Evolutionary conservation across 2,797 vertebrate genomes (phyloP).

Genomic region (Enteromius viviparus): DNA sequence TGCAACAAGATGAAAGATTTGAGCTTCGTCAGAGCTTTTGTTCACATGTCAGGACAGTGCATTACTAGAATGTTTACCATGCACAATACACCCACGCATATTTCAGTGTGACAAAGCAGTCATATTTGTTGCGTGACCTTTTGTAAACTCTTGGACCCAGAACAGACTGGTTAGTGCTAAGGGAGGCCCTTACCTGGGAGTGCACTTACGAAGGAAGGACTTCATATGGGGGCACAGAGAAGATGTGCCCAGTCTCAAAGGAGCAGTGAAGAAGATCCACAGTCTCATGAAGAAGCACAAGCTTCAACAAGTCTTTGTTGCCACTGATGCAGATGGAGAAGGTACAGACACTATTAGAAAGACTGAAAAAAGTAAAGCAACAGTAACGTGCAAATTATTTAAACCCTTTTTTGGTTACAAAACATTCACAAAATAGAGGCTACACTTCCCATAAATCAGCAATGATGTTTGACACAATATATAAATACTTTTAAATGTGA

Average conservation of each 20-base stretch:
- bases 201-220: constrained; percentile 92
- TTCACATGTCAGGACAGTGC: neutral
- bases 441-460: neutral
- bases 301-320: constrained; percentile 87
- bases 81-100: neutral
- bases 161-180: constrained; percentile 81
- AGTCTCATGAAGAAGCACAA: constrained; percentile 84
- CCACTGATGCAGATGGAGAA: constrained; percentile 88
- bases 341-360: constrained; percentile 71
- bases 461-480: neutral
- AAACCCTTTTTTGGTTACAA: neutral
- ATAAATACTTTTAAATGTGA: neutral
- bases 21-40: neutral
- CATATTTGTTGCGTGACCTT: neutral
- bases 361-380: neutral
- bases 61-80: neutral
- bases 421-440: neutral
- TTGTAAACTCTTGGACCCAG: constrained; percentile 68
- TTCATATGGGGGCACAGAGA: constrained; percentile 97
- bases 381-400: neutral
- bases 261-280: constrained; percentile 85
- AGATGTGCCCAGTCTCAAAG: constrained; percentile 91
- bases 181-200: constrained; percentile 90
- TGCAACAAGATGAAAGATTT: neutral
- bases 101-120: neutral